Base-by-base conservation (phyloP, 2,113 vertebrate genomes). In the Centrocercus urophasianus region DNA sequence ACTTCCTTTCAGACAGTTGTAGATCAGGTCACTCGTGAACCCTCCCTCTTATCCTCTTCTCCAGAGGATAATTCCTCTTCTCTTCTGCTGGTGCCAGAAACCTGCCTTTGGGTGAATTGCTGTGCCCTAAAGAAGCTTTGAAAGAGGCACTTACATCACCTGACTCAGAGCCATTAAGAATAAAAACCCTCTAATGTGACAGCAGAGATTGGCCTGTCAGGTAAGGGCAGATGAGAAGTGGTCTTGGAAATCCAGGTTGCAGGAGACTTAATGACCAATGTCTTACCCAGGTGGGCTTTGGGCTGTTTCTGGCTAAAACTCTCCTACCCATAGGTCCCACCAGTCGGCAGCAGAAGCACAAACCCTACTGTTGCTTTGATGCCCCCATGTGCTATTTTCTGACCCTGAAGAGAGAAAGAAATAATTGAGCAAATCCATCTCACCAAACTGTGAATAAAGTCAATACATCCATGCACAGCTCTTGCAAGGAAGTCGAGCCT, bases 121-220 rank as follows among this genome's bases (percentile, higher is more conserved):
- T 70, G 65, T 27, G 34, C 69, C 81, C 83, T 24, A 56, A 88
- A 83, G 45, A 85, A 91, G 60, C 63, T 65, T 54, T 27, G 50
- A 50, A 75, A 73, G 69, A 91, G 65, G 47, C 61, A 82, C 80
- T 88, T 95, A 52, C 77, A 78, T 83, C 45, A 78, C 18, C n/a
- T 78, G 56, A 36, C 1, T 17, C 71, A 54, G 42, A 86, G 50
- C 8, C 75, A 56, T 0, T 83, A 66, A 65, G 63, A 91, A 74
- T 48, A 83, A 93, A 91, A 88, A 21, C 0, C 27, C 36, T 54
- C 40, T 42, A 50, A 65, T 13, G 0, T 42, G 22, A 80, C 1
- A 17, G 47, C 6, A 71, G 27, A 80, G 36, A 10, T n/a, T 48
- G 57, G 32, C 48, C 32, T 87, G 40, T 36, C 45, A 83, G 13